Evolutionary conservation across 2,888 invertebrate species (phyloP), one percentile per base, ranked within the genome.

Genomic region (Drosophila paranaensis): DNA sequence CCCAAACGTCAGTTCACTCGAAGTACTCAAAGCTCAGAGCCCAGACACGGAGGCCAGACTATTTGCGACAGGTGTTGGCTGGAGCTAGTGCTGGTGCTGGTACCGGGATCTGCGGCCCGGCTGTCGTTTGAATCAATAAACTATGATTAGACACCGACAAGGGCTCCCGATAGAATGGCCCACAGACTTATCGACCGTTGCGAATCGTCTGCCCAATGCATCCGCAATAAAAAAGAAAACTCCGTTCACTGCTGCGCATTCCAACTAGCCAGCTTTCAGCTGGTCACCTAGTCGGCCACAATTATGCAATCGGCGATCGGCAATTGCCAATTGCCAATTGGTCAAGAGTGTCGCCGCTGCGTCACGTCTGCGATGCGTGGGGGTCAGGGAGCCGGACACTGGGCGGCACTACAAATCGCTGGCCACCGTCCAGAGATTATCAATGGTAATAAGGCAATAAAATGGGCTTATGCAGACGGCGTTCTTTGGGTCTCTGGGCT

Each of bases 61-160:
- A 57, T 62, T 71, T 71, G 76, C 51, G 73, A 71, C 82, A 82
- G 82, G 76, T 76, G 82, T 73, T 68, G 72, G 56, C 27, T 43
- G 48, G 54, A 16, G 51, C 20, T 46, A 45, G 54, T 25, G 51
- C 27, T 46, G 42, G n/a, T 42, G 54, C 46, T 30, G 56, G 42
- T 40, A 42, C 30, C 57, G 66, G 53, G 30, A 58, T 66, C 58
- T 62, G 68, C 56, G 57, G 11, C 58, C 55, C 73, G 88, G 64
- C 79, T 68, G 85, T 74, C 82, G 80, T 88, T 88, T 89, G 88
- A 89, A 87, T 87, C 86, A 89, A 89, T 89, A 89, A 89, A 74
- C 69, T 68, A 71, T 60, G 86, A 87, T 87, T 87, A 87, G 86
- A 89, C 74, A 40, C 55, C 72, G 81, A 70, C 61, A 66, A 72